Conservation (phyloP, 2,888 invertebrate species). For the Malthinus flaveolus region DNA sequence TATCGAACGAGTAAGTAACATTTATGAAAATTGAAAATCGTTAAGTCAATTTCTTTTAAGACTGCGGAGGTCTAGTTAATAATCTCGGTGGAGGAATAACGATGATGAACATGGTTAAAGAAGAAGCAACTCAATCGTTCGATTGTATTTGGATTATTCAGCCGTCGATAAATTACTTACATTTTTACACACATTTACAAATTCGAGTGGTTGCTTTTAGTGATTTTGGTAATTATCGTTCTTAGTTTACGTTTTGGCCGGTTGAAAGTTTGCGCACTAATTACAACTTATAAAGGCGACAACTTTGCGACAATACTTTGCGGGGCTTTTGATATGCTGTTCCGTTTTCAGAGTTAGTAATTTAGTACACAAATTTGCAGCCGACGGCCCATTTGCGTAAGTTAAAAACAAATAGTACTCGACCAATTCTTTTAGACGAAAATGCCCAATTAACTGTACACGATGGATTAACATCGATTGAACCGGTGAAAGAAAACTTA, state of each 20-base stretch:
- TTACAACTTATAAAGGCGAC: too few species aligned
- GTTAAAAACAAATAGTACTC: too few species aligned
- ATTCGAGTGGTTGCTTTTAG: slow-evolving; percentile 55
- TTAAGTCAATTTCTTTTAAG: slow-evolving; percentile 47
- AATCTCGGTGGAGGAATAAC: slow-evolving; percentile 73
- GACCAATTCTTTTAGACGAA: slow-evolving; percentile 53
- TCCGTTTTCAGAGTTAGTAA: neutral
- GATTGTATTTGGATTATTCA: slow-evolving; percentile 75
- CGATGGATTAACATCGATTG: slow-evolving; percentile 69
- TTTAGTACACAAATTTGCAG: too few species aligned
- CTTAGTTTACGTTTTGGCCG: too few species aligned
- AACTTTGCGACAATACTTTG: too few species aligned
- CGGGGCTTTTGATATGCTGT: too few species aligned
- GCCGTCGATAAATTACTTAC: slow-evolving; percentile 65
- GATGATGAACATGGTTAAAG: slow-evolving; percentile 72
- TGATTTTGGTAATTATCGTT: slow-evolving; percentile 42
- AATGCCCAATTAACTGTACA: slow-evolving; percentile 66
- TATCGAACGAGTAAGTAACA: neutral
- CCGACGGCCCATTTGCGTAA: neutral
- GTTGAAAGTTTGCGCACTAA: too few species aligned
- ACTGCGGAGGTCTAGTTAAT: slow-evolving; percentile 72
- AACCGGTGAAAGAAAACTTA: slow-evolving; percentile 62
- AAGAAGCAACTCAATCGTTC: slow-evolving; percentile 61
- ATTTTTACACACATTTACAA: slow-evolving; percentile 69
- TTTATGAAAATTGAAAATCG: neutral